Evolutionary conservation across 2,113 vertebrate genomes (phyloP).

Genomic region (Chitala chitala): DNA sequence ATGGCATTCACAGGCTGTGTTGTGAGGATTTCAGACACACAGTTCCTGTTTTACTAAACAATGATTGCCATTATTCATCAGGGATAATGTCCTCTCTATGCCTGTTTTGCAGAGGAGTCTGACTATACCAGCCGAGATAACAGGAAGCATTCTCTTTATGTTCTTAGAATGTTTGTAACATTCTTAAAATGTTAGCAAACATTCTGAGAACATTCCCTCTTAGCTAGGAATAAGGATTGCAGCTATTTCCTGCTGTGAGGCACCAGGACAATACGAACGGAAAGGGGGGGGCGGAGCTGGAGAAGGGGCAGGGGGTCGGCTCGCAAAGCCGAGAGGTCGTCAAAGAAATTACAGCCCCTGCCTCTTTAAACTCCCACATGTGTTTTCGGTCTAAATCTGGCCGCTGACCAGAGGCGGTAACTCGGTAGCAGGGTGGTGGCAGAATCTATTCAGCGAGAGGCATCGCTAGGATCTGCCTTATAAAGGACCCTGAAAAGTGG

Average conservation of each 20-base stretch:
- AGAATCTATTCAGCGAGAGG: slow-evolving; percentile 48
- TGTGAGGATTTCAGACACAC: background rate
- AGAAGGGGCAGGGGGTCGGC: slow-evolving; percentile 1
- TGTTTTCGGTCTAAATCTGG: slow-evolving; percentile 76
- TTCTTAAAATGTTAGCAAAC: too few species aligned
- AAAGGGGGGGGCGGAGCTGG: slow-evolving; percentile 1
- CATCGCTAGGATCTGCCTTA: slow-evolving; percentile 63
- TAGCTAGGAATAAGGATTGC: slow-evolving; percentile 20
- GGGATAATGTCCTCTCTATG: slow-evolving; percentile 12
- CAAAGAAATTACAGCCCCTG: slow-evolving; percentile 36
- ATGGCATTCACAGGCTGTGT: background rate
- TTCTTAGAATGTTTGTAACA: too few species aligned
- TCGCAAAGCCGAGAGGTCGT: slow-evolving; percentile 22
- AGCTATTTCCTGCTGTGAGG: slow-evolving; percentile 20
- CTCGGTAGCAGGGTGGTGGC: slow-evolving; percentile 60
- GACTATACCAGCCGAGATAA: too few species aligned
- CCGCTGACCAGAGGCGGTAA: slow-evolving; percentile 68
- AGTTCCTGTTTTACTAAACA: background rate
- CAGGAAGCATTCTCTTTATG: too few species aligned
- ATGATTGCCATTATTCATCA: slow-evolving; percentile 32
- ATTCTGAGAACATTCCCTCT: too few species aligned
- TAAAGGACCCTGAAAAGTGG: slow-evolving; percentile 65
- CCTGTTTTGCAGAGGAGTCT: slow-evolving; percentile 8
- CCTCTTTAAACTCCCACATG: slow-evolving; percentile 66
- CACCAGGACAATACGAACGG: slow-evolving; percentile 11